Base-by-base conservation (phyloP, 1,140 invertebrate genomes). In the Batillaria attramentaria region DNA sequence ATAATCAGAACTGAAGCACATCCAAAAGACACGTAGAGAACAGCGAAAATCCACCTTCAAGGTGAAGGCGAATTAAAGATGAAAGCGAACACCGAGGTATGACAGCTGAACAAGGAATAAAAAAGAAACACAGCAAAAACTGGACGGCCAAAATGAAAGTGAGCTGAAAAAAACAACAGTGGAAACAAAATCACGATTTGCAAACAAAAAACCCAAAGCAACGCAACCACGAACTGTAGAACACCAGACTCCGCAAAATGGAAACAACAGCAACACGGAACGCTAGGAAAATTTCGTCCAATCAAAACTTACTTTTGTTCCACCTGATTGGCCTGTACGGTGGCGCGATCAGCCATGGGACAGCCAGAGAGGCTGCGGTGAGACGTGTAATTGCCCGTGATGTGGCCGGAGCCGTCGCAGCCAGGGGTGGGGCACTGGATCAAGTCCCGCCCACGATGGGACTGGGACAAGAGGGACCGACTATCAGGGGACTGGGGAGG, bases 311-410 rank as follows among this genome's bases (percentile, higher is more conserved):
- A 90, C 89, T 90, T 90, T 79, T 88, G 87, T 75, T 90, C 89
- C 73, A 89, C 81, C 82, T 88, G 86, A 85, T 87, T 89, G 77
- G 88, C 87, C 82, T 87, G 86, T 70, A 89, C 87, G 39, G 85
- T 86, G 39, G 89, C 87, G 73, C 87, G 83, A 78, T 96, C 95
- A 31, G 94, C 93, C 83, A 95, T 92, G 72, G 95, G 94, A 89
- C 95, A 95, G 73, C 95, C 95, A 76, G 95, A 95, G 70, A 95
- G 90, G 88, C 95, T 93, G 62, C 94, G 93, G 91, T 98, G 97
- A 42, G 93, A 95, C 66, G 94, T 92, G 88, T 94, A 94, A 89
- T 94, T 94, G 66, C 95, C 95, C 85, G 95, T 96, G 89, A 92
- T 86, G 84, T 92, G 91, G 33, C 91, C 91, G 41, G 88, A 87